phyloP scores from a whole-genome alignment of 2,888 invertebrate species.

The Eupithecia subumbrata region DNA sequence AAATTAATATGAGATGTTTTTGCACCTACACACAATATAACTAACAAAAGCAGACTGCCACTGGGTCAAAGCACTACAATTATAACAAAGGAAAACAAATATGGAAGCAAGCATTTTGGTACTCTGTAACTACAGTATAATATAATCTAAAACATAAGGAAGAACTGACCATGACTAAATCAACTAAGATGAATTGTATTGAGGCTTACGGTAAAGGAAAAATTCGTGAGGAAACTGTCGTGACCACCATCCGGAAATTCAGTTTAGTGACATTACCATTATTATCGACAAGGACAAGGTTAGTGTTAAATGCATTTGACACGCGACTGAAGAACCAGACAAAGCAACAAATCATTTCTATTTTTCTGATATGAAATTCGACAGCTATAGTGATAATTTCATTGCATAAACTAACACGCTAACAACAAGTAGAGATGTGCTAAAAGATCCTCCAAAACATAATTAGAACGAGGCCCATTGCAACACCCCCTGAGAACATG shows the following conservation, averaged over 20 bases:
- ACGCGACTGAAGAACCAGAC: background rate
- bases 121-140: background rate
- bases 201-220: slow-evolving; percentile 2
- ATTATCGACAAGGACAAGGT: slow-evolving; percentile 4
- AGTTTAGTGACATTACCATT: slow-evolving; percentile 10
- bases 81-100: background rate
- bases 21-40: background rate
- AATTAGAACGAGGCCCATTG: slow-evolving; percentile 77
- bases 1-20: background rate
- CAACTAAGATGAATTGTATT: slow-evolving; percentile 2
- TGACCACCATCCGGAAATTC: slow-evolving; percentile 10
- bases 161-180: background rate
- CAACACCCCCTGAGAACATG: slow-evolving; percentile 71
- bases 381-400: slow-evolving; percentile 43
- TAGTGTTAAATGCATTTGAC: background rate
- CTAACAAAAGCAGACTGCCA: slow-evolving; percentile 2
- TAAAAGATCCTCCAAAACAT: slow-evolving; percentile 65
- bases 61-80: background rate
- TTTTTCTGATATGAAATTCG: background rate
- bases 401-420: slow-evolving; percentile 69
- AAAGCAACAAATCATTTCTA: background rate
- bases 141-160: slow-evolving; percentile 5
- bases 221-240: slow-evolving; percentile 10
- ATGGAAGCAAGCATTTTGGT: background rate
- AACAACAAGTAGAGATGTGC: slow-evolving; percentile 61